Evolutionary conservation across 2,113 vertebrate genomes (phyloP), one percentile per base, ranked within the genome.

Genomic region (Cebus imitator): DNA sequence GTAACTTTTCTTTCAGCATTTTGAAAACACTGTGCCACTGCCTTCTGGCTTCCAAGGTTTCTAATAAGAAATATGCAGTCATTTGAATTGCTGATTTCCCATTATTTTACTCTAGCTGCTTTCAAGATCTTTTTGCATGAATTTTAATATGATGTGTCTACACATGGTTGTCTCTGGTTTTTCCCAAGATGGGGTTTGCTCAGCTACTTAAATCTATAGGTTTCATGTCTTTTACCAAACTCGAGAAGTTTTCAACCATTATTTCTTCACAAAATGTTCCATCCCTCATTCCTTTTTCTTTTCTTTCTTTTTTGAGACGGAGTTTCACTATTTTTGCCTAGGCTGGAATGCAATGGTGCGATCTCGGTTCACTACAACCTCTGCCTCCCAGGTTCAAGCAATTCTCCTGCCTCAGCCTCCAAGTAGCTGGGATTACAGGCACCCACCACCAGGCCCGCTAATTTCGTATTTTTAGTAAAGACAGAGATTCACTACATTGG

Each of bases 211-310:
- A 84, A 92, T 55, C 25, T 90, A 14, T 13, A 87, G n/a, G 30
- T 50, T 68, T 93, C n/a, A 45, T 18, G 20, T 58, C 32, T 90
- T 96, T 57, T 43, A 75, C 14, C n/a, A 86, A 78, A 88, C 10
- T 75, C 70, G 70, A 61, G 43, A 68, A 23, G 6, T 58, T 89
- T 87, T 83, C 58, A 68, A 83, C 45, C 7, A 94, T 48, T 82
- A 70, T 55, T 94, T 92, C 61, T 68, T 97, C 21, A 95, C 85
- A 68, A 76, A 82, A n/a, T 83, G 64, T 50, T 50, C 81, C 12
- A 40, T 30, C 14, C 43, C 37, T 18, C 13, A 73, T 37, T 75
- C 50, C 76, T 93, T 68, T 16, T 88, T 20, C 7, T 91, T 16
- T 30, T 64, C 27, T 64, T 64, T 30, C 92, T 73, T 45, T 64